Base-by-base conservation (phyloP, 35 echinoderm and acorn worm species). In the Patiria miniata region DNA sequence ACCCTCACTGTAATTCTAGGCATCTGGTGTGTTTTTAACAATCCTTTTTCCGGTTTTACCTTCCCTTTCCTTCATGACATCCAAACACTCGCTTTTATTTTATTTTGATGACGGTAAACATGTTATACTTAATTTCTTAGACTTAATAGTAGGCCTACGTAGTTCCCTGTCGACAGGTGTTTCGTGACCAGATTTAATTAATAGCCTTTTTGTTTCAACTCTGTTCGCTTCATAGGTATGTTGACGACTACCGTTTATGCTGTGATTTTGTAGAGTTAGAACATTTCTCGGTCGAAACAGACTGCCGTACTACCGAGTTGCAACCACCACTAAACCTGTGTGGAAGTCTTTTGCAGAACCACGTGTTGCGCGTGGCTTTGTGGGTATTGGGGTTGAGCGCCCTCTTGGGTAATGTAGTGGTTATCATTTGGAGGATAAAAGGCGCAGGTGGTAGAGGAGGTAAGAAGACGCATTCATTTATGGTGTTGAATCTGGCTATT, bases 381-480 rank as follows among this genome's bases (percentile, higher is more conserved):
- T 92, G 90, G 90, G 52, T 87, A 2, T 60, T 92, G 4, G 90
- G 90, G n/a, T 39, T 56, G 0, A 87, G 90, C 47, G 90, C 90
- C 53, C 85, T 92, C 38, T 30, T 87, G 14, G 90, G 90, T 17
- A 92, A 86, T 42, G 53, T 23, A 8, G 79, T 87, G 36, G 90
- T 82, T 17, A 39, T 92, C 40, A 17, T 69, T 16, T 92, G 78
- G 73, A 47, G 90, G 22, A 6, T 77, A 14, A 78, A 78, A 29
- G 26, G 32, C 16, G 52, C 51, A 33, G 39, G 29, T 39, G 77
- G 39, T 55, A 17, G 40, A 37, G n/a, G n/a, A n/a, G 1, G 21
- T 6, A 65, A 56, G 10, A 56, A 16, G 16, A 77, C 68, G 54
- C 52, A 47, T 28, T 36, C 28, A 5, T 60, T 87, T 9, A 78